phyloP scores from a whole-genome alignment of 2,113 vertebrate genomes.

The Erinaceus europaeus region DNA sequence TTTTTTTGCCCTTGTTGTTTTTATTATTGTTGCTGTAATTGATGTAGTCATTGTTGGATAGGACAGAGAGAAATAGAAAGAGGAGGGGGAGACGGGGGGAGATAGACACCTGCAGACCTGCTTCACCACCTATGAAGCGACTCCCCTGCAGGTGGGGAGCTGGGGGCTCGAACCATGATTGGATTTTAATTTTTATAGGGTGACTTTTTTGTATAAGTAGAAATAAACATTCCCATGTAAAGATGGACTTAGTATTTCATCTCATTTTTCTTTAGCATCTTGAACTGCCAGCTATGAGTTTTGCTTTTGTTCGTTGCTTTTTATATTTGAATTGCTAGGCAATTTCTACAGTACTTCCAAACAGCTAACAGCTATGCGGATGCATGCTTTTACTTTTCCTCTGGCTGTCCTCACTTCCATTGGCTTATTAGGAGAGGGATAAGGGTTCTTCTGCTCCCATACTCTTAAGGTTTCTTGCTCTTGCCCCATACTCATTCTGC shows the following conservation, averaged over 20 bases:
- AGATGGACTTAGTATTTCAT: not conserved
- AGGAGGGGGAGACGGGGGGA: no score
- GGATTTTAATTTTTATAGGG: no score
- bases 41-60: no score
- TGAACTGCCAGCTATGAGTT: not conserved
- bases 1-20: no score
- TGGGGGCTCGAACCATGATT: no score
- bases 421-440: no score
- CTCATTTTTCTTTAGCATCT: not conserved
- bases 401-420: not conserved
- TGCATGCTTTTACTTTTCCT: not conserved
- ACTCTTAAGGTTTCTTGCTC: rapidly evolving
- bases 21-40: no score
- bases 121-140: no score
- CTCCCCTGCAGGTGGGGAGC: no score
- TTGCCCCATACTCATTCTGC: not conserved
- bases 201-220: not conserved
- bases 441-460: not conserved
- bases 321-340: not conserved
- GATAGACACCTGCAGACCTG: no score
- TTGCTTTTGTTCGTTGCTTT: not conserved
- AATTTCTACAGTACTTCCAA: not conserved
- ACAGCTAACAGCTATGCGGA: no score
- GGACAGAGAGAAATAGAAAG: no score
- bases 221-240: not conserved